Percentiles rank a stretch among this genome's conserved stretches.
Evolutionary conservation across 1,140 invertebrate species (phyloP).

Genomic region (Panagrolaimus sp.): DNA sequence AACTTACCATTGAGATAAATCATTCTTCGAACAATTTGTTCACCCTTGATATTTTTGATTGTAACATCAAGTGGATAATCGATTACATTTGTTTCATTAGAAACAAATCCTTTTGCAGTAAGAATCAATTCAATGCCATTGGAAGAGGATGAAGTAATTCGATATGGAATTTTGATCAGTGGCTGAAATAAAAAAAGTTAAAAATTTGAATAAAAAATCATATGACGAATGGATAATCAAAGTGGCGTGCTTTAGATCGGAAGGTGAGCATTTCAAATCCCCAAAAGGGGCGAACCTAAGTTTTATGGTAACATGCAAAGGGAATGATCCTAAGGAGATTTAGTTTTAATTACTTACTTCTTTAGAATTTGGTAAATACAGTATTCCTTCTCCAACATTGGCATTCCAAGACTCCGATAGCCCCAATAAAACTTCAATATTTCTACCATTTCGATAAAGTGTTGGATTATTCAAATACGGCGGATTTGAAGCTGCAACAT

Average conservation of each 20-base stretch:
- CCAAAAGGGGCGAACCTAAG: too few species aligned
- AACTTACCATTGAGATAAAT: conserved; percentile 5
- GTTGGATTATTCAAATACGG: background rate
- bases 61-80: conserved; percentile 13
- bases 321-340: too few species aligned
- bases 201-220: too few species aligned
- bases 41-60: background rate
- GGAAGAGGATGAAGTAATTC: background rate
- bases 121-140: background rate
- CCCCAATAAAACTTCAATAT: background rate
- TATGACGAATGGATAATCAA: too few species aligned
- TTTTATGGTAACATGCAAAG: too few species aligned
- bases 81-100: background rate
- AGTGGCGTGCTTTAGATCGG: too few species aligned
- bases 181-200: too few species aligned
- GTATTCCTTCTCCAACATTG: background rate
- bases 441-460: conserved; percentile 4
- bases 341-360: too few species aligned
- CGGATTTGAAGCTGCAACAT: conserved; percentile 1
- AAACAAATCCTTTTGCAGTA: background rate
- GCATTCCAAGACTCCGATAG: background rate
- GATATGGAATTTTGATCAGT: background rate
- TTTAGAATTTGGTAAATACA: background rate
- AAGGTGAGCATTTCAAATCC: too few species aligned
- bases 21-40: background rate